A percentile compares a stretch with the other conserved stretches of the same genome.
Conservation (phyloP, 2,113 vertebrate genomes). For the Cathartes aura region DNA sequence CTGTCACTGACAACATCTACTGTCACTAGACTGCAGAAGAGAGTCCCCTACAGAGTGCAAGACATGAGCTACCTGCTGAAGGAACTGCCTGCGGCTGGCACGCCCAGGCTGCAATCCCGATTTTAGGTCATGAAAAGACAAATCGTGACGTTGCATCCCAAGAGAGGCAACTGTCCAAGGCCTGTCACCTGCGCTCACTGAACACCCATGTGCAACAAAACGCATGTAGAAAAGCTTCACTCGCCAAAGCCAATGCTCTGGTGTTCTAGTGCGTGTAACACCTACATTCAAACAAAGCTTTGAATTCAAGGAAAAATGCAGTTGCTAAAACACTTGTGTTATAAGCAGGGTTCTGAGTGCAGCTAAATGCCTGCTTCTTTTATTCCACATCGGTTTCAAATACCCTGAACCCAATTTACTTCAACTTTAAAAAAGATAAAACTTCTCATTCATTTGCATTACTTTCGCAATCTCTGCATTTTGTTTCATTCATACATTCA, state of each 20-base stretch:
- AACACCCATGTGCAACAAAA: accelerated
- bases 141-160: background rate
- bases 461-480: accelerated
- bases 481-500: background rate
- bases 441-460: background rate
- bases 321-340: background rate
- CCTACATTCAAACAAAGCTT: background rate
- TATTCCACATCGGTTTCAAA: background rate
- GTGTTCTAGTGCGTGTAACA: background rate
- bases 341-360: background rate
- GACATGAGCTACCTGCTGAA: background rate
- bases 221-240: accelerated
- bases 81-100: background rate
- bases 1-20: background rate
- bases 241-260: background rate
- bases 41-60: background rate
- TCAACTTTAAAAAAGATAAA: background rate
- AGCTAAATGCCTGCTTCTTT: background rate
- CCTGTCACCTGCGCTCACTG: background rate
- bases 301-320: background rate
- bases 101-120: accelerated
- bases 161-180: background rate
- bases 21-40: background rate
- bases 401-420: background rate
- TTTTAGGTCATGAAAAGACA: background rate